These are phyloP conservation scores for Microdon myrmicae DNA, from an alignment of 2,888 invertebrate genomes.

Conservation along the genomic window DNA sequence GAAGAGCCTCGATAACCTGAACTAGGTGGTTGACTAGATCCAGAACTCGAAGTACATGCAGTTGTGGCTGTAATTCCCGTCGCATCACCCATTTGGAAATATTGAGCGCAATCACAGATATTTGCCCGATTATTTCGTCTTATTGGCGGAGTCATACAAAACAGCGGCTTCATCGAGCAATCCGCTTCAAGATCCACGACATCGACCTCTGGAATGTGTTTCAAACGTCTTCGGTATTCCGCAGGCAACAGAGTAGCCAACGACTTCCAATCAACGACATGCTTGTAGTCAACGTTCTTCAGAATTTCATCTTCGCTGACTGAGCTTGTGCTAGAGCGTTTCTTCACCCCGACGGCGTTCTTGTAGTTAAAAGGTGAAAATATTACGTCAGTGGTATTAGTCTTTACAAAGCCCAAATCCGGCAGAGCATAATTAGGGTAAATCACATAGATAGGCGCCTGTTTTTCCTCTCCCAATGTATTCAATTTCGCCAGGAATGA, in stretches of 20 bases:
- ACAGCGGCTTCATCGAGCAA: slow-evolving; percentile 70
- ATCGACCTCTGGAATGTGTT: slow-evolving; percentile 78
- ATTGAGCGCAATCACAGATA: slow-evolving; percentile 65
- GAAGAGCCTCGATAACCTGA: slow-evolving; percentile 89
- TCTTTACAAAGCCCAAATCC: slow-evolving; percentile 82
- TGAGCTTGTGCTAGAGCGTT: slow-evolving; percentile 65
- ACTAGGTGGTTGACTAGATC: slow-evolving; percentile 80
- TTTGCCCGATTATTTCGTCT: slow-evolving; percentile 71
- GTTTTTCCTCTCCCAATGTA: slow-evolving; percentile 71
- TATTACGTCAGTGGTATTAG: slow-evolving; percentile 72
- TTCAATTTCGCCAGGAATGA: slow-evolving; percentile 76
- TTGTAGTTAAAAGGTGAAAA: slow-evolving; percentile 71
- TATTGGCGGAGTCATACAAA: slow-evolving; percentile 71
- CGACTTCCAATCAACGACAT: slow-evolving; percentile 94
- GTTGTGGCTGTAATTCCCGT: slow-evolving; percentile 41
- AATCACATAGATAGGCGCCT: slow-evolving; percentile 86
- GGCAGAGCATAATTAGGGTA: slow-evolving; percentile 92
- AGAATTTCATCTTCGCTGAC: slow-evolving; percentile 81
- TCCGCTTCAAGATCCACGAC: slow-evolving; percentile 68
- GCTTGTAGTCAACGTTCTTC: slow-evolving; percentile 82
- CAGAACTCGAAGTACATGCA: slow-evolving; percentile 59
- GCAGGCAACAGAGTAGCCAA: slow-evolving; percentile 86
- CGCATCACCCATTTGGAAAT: slow-evolving; percentile 57
- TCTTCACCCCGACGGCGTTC: slow-evolving; percentile 70
- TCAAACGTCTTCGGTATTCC: slow-evolving; percentile 83